A percentile compares a stretch with the other conserved stretches of the same genome.
phyloP scores from a whole-genome alignment of 2,888 invertebrate genomes.

The Agonum fuliginosum region DNA sequence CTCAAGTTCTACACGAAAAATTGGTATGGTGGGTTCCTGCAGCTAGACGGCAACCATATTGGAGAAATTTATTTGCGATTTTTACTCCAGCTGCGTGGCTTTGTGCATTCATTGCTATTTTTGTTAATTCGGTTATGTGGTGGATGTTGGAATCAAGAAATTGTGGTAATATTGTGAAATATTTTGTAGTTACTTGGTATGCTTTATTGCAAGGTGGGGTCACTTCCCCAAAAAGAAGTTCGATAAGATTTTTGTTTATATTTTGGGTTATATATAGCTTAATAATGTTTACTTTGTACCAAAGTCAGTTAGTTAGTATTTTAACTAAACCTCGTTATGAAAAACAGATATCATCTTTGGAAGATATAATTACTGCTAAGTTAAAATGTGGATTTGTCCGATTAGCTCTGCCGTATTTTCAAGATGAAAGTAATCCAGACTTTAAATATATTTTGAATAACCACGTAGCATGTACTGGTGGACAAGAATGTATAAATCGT shows the following conservation, averaged over 20 bases:
- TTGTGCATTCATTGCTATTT: neutral
- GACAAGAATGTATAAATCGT: slow-evolving; percentile 20
- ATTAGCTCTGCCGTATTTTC: neutral
- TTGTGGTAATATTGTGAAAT: neutral
- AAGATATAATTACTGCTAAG: slow-evolving; percentile 10
- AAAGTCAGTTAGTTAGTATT: slow-evolving; percentile 24
- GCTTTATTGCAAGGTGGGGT: slow-evolving; percentile 26
- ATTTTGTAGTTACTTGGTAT: neutral
- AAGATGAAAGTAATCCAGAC: neutral
- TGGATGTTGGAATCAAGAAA: neutral
- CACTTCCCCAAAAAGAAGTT: neutral
- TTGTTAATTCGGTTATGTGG: neutral
- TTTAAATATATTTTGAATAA: neutral
- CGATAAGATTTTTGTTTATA: slow-evolving; percentile 33
- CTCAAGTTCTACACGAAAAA: neutral
- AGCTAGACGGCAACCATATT: slow-evolving; percentile 17
- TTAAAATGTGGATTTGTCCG: slow-evolving; percentile 1
- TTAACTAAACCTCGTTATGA: slow-evolving; percentile 13
- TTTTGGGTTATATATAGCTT: slow-evolving; percentile 17
- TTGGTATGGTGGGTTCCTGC: slow-evolving; percentile 53
- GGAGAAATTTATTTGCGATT: slow-evolving; percentile 54
- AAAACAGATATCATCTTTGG: slow-evolving; percentile 4
- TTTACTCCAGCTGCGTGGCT: slow-evolving; percentile 39
- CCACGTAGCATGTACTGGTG: neutral
- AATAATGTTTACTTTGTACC: neutral